phyloP scores from a whole-genome alignment of 2,888 invertebrate species.

The Actias luna region DNA sequence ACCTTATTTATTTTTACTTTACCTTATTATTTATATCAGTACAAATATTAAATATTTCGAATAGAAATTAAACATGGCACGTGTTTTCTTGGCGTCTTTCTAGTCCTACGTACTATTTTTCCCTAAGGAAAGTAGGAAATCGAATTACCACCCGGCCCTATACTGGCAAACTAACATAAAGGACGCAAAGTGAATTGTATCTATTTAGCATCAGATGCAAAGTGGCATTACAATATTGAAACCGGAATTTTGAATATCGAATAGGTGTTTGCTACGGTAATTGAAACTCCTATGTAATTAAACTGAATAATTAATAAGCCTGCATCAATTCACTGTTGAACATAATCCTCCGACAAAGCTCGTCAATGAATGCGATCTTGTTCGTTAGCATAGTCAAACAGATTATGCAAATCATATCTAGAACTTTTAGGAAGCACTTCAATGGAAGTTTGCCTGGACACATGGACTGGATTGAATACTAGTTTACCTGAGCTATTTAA shows the following conservation, averaged over 20 bases:
- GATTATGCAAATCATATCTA: neutral
- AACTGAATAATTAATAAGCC: neutral
- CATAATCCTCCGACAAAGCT: neutral
- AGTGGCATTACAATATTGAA: neutral
- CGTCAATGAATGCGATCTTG: neutral
- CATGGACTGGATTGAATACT: too few species aligned
- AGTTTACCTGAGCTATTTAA: too few species aligned
- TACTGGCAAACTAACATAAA: neutral
- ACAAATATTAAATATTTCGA: too few species aligned
- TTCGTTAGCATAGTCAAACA: neutral
- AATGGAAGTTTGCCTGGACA: neutral
- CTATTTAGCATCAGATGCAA: neutral
- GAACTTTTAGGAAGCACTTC: neutral
- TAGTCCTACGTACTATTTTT: neutral
- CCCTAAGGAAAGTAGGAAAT: neutral
- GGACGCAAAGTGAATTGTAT: neutral
- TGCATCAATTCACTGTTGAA: neutral
- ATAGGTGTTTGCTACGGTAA: neutral
- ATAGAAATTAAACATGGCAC: neutral
- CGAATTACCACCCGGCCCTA: neutral
- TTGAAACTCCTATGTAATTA: neutral
- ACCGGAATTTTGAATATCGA: neutral
- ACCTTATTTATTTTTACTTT: too few species aligned
- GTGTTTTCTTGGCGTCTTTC: neutral
- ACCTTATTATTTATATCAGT: too few species aligned